Conservation (phyloP, 2,888 invertebrate genomes). For the Coenonympha glycerion region DNA sequence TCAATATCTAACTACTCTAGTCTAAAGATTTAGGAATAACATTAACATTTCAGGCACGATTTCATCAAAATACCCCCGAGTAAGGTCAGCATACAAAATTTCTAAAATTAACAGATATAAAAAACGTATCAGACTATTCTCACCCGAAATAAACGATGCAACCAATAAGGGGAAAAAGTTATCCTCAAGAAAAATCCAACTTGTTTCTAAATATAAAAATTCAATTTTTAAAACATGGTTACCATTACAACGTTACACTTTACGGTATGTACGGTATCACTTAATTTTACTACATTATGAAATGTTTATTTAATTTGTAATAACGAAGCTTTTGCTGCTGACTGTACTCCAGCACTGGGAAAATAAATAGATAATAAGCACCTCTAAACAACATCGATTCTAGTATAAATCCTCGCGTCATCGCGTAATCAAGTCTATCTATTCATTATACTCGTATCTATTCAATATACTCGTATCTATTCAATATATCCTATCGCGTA, state of each 20-base stretch:
- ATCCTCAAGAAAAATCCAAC: too few relatives aligned
- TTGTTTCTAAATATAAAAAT: too few relatives aligned
- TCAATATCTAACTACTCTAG: constrained; percentile 27
- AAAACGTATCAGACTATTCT: not conserved
- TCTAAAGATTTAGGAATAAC: constrained; percentile 30
- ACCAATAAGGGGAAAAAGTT: too few relatives aligned
- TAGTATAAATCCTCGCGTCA: constrained; percentile 12
- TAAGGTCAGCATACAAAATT: constrained; percentile 15
- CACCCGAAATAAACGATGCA: too few relatives aligned
- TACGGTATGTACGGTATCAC: too few relatives aligned
- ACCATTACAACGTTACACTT: too few relatives aligned
- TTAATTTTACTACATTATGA: too few relatives aligned
- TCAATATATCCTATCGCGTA: not conserved
- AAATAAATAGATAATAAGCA: constrained; percentile 21
- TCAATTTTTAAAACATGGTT: too few relatives aligned
- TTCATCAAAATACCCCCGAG: constrained; percentile 38
- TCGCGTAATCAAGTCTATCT: not conserved
- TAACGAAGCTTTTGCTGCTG: constrained; percentile 2
- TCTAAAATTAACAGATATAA: not conserved
- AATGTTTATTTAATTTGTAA: not conserved
- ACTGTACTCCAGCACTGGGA: constrained; percentile 21
- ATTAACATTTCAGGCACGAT: constrained; percentile 57
- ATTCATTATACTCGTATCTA: constrained; percentile 5
- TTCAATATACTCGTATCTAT: too few relatives aligned
- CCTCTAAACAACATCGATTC: constrained; percentile 22